phyloP scores from a whole-genome alignment of 2,797 vertebrate genomes.

The Cyprinella venusta region DNA sequence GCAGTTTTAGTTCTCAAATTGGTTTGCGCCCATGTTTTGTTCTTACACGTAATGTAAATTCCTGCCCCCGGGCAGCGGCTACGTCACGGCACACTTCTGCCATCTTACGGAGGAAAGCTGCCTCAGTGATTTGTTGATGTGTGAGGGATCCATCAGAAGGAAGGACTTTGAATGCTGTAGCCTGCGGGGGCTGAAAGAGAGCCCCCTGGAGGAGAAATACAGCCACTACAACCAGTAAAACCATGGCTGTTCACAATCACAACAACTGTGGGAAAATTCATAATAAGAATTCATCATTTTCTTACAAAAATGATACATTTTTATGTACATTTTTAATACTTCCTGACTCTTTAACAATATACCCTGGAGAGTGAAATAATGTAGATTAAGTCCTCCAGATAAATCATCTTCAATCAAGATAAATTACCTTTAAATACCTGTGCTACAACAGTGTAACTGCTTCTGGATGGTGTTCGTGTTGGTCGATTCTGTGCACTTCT shows the following conservation, averaged over 20 bases:
- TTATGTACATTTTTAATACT: background rate
- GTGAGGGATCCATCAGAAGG: constrained; percentile 6
- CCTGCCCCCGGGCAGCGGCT: background rate
- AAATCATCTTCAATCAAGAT: background rate
- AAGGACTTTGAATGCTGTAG: background rate
- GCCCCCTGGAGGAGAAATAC: constrained; percentile 14
- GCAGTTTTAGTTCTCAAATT: background rate
- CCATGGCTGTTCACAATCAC: background rate
- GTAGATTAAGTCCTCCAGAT: background rate
- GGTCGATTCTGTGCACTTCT: background rate
- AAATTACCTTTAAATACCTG: background rate
- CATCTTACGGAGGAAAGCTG: constrained; percentile 13
- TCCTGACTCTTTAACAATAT: background rate
- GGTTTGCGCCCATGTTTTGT: background rate
- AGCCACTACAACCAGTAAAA: background rate
- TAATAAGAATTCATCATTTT: background rate
- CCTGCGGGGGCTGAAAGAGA: background rate
- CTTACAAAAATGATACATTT: background rate
- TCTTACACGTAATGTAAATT: constrained; percentile 16
- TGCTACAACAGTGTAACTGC: background rate
- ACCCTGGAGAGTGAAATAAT: background rate
- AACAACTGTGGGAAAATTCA: background rate
- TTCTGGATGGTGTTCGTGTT: background rate
- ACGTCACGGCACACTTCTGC: constrained; percentile 5
- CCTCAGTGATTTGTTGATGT: constrained; percentile 37